These are phyloP conservation scores for Coranthus polyacanthus DNA, from an alignment of 2,797 vertebrate genomes.

Conservation along the genomic window DNA sequence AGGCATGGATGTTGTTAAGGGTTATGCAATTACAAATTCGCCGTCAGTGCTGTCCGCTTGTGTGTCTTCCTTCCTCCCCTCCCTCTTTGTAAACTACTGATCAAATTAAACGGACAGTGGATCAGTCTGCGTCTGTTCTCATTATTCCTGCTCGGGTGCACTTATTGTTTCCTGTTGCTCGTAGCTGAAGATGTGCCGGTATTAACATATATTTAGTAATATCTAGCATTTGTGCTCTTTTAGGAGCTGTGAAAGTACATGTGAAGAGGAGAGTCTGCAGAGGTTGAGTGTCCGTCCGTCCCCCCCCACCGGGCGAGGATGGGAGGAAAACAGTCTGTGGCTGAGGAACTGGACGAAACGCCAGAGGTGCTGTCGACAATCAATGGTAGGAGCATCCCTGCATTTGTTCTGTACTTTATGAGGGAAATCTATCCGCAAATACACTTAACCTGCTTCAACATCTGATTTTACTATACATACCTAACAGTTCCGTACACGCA, in stretches of 20 bases:
- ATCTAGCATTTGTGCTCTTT: slow-evolving; percentile 28
- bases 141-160: slow-evolving; percentile 13
- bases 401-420: neutral
- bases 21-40: slow-evolving; percentile 57
- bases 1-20: slow-evolving; percentile 45
- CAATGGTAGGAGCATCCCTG: slow-evolving; percentile 44
- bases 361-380: slow-evolving; percentile 37
- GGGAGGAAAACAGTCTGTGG: slow-evolving; percentile 44
- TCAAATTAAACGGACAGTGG: slow-evolving; percentile 49
- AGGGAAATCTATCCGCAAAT: no score
- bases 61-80: slow-evolving; percentile 49
- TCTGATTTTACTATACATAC: no score
- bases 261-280: slow-evolving; percentile 38
- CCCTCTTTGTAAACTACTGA: slow-evolving; percentile 51
- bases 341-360: slow-evolving; percentile 34
- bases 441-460: no score
- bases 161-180: neutral
- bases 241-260: slow-evolving; percentile 27
- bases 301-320: slow-evolving; percentile 34
- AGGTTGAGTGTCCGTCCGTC: slow-evolving; percentile 27
- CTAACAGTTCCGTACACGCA: no score
- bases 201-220: no score
- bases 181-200: neutral
- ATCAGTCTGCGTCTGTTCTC: slow-evolving; percentile 49
- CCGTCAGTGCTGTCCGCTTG: slow-evolving; percentile 27